These are phyloP conservation scores for Panagrolaimus sp. DNA, from an alignment of 1,140 invertebrate species.

Conservation along the genomic window DNA sequence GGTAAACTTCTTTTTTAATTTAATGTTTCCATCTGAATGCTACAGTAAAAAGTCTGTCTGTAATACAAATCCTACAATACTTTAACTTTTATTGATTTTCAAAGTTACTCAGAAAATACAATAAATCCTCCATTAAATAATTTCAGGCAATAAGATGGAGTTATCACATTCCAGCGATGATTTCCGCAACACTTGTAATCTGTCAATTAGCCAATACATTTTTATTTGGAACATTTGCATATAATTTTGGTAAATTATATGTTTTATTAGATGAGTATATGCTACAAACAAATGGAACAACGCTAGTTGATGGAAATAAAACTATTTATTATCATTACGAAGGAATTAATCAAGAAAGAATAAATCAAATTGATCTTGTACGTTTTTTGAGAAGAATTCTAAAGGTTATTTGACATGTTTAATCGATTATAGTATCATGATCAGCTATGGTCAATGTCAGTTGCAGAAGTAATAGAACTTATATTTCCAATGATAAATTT, in stretches of 20 bases:
- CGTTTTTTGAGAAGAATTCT: not conserved
- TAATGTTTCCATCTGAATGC: no score
- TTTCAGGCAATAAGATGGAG: constrained; percentile 46
- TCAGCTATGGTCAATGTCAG: constrained; percentile 49
- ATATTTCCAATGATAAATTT: constrained; percentile 45
- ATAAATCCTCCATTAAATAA: no score
- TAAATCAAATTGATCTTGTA: constrained; percentile 47
- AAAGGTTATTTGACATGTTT: no score
- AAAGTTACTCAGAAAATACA: no score
- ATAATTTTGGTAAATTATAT: constrained; percentile 49
- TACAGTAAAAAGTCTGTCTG: not conserved
- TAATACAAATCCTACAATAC: no score
- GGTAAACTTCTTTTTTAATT: no score
- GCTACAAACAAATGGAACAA: constrained; percentile 40
- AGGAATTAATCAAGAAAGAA: constrained; percentile 39
- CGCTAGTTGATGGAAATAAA: constrained; percentile 38
- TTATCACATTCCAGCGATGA: constrained; percentile 41
- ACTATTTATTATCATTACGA: constrained; percentile 38
- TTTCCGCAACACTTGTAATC: constrained; percentile 45
- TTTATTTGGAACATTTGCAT: constrained; percentile 44
- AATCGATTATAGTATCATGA: constrained; percentile 43
- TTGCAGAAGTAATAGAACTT: constrained; percentile 45
- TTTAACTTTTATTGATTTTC: no score
- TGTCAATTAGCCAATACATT: constrained; percentile 50
- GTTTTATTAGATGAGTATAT: constrained; percentile 45